phyloP scores from a whole-genome alignment of 2,888 invertebrate species.

The Hemistola chrysoprasaria region DNA sequence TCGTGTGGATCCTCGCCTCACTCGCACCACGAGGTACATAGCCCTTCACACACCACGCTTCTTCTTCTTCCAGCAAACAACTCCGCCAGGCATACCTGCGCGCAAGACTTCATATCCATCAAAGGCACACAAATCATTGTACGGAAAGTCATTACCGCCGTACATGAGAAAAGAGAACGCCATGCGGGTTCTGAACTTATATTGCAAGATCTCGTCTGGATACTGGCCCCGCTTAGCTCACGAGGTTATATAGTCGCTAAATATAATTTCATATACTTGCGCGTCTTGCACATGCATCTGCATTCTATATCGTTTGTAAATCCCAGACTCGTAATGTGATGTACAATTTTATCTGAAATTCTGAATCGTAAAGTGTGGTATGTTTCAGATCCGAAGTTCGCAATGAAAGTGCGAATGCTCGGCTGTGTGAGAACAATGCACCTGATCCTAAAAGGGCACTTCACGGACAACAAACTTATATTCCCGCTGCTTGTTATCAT shows the following conservation, averaged over 20 bases:
- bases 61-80: slow-evolving; percentile 70
- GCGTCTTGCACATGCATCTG: slow-evolving; percentile 2
- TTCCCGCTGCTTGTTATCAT: slow-evolving; percentile 82
- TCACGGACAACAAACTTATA: slow-evolving; percentile 81
- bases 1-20: slow-evolving; percentile 83
- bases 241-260: slow-evolving; percentile 60
- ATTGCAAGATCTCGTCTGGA: slow-evolving; percentile 81
- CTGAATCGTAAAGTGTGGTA: slow-evolving; percentile 8
- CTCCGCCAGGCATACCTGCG: slow-evolving; percentile 63
- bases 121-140: slow-evolving; percentile 79
- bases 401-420: slow-evolving; percentile 83
- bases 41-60: slow-evolving; percentile 11
- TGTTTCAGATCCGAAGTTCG: slow-evolving; percentile 83
- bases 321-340: slow-evolving; percentile 11
- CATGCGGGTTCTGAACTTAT: slow-evolving; percentile 68
- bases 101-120: slow-evolving; percentile 69
- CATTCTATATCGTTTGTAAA: slow-evolving; percentile 15
- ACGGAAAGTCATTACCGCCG: slow-evolving; percentile 67
- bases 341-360: slow-evolving; percentile 4
- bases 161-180: slow-evolving; percentile 72
- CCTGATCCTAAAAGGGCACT: slow-evolving; percentile 81
- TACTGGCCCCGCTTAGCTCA: slow-evolving; percentile 77
- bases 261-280: slow-evolving; percentile 21
- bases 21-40: slow-evolving; percentile 81
- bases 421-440: slow-evolving; percentile 84